Percentiles rank a stretch among this genome's conserved stretches.
These are phyloP conservation scores for Plectrocnemia conspersa DNA, from an alignment of 1,140 invertebrate genomes.

Conservation along the genomic window DNA sequence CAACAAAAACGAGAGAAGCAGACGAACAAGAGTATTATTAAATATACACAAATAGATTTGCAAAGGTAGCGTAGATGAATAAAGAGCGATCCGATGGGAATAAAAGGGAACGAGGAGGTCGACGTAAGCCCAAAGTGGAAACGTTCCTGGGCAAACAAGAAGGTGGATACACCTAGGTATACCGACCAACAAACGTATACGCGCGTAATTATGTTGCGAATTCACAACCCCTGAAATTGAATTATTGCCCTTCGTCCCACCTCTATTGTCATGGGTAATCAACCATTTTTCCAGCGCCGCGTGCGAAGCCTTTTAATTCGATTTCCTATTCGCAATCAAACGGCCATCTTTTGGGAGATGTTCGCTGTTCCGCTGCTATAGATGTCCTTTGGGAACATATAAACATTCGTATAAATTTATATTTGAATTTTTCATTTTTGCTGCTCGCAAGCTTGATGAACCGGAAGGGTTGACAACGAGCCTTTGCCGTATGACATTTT, in stretches of 20 bases:
- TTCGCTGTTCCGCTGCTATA: not conserved
- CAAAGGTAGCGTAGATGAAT: not conserved
- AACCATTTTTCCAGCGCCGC: constrained; percentile 22
- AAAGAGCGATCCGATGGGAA: not conserved
- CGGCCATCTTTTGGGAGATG: constrained; percentile 24
- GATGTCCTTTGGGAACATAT: not conserved
- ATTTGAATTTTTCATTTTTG: constrained; percentile 22
- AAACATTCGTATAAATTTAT: not conserved
- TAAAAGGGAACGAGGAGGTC: not conserved
- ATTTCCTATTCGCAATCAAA: constrained; percentile 29
- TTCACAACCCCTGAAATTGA: constrained; percentile 31
- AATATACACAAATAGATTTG: constrained; percentile 8
- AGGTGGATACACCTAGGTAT: constrained; percentile 8
- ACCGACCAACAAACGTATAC: not conserved
- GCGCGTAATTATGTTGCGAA: constrained; percentile 25
- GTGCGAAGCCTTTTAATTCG: constrained; percentile 28
- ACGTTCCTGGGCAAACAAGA: constrained; percentile 1
- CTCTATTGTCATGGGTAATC: constrained; percentile 20
- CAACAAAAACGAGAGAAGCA: not conserved
- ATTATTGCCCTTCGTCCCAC: constrained; percentile 22
- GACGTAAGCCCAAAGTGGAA: constrained; percentile 5
- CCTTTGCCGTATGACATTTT: constrained; percentile 14
- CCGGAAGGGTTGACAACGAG: constrained; percentile 23
- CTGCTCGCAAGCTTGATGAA: constrained; percentile 18
- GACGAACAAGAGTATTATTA: constrained; percentile 2